A percentile compares a stretch with the other conserved stretches of the same genome.
These are phyloP conservation scores for Tupaia tana DNA, from an alignment of 2,113 vertebrate species.

Conservation along the genomic window DNA sequence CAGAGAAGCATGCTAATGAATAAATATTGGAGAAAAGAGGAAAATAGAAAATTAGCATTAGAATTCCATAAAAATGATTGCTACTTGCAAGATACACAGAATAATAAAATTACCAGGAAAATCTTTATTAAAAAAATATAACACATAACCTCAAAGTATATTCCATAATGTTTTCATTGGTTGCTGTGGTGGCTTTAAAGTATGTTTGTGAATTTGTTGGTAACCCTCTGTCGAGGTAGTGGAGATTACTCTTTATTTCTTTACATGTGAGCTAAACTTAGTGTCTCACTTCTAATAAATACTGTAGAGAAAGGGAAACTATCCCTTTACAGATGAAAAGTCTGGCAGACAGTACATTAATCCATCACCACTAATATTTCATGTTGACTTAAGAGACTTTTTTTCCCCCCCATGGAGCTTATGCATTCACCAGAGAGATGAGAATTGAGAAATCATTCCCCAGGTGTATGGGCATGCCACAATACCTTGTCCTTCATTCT, in stretches of 20 bases:
- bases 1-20: not conserved
- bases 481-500: no score
- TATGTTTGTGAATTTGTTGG: not conserved
- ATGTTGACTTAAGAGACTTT: not conserved
- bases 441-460: no score
- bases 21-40: not conserved
- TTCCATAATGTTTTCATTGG: not conserved
- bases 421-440: no score
- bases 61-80: not conserved
- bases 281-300: not conserved
- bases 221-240: not conserved
- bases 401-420: no score
- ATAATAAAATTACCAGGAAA: not conserved
- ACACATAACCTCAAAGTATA: not conserved
- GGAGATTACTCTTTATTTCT: not conserved
- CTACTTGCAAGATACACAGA: not conserved
- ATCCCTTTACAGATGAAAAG: not conserved
- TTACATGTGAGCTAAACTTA: no score
- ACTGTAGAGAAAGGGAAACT: not conserved
- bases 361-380: not conserved
- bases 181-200: no score
- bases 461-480: no score
- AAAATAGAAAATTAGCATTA: not conserved
- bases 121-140: not conserved
- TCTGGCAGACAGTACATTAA: no score